Conservation (phyloP, 2,888 invertebrate species). For the Zygothrica quintamaculata region DNA sequence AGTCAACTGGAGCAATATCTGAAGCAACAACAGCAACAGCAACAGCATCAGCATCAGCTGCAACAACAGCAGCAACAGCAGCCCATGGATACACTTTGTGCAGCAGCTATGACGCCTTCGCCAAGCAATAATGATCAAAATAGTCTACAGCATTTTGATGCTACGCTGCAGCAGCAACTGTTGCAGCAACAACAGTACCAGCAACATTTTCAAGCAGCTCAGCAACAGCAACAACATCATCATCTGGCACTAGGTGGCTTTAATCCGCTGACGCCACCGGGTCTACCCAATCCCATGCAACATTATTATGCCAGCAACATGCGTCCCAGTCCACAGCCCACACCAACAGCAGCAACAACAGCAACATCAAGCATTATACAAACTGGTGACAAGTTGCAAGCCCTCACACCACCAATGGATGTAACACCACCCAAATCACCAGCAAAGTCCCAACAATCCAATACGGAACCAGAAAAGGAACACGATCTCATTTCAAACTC, state of each 20-base stretch:
- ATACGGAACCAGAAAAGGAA: slow-evolving; percentile 73
- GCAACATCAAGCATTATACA: slow-evolving; percentile 26
- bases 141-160: slow-evolving; percentile 74
- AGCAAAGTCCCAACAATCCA: slow-evolving; percentile 65
- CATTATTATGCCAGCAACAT: slow-evolving; percentile 70
- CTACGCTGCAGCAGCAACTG: slow-evolving; percentile 72
- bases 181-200: slow-evolving; percentile 74
- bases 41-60: slow-evolving; percentile 75
- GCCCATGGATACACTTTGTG: slow-evolving; percentile 75
- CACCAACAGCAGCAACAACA: slow-evolving; percentile 46
- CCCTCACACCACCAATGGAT: slow-evolving; percentile 84
- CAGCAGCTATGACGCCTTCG: slow-evolving; percentile 79
- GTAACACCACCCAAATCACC: slow-evolving; percentile 84
- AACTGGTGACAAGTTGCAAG: slow-evolving; percentile 71
- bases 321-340: slow-evolving; percentile 73
- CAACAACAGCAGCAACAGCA: slow-evolving; percentile 72
- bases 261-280: slow-evolving; percentile 87
- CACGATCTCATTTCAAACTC: slow-evolving; percentile 83
- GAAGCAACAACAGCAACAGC: too few species aligned
- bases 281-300: slow-evolving; percentile 84
- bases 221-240: slow-evolving; percentile 71
- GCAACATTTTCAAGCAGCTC: slow-evolving; percentile 69
- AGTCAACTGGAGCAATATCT: slow-evolving; percentile 82
- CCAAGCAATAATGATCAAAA: slow-evolving; percentile 79
- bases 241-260: slow-evolving; percentile 86